Conservation (phyloP, 2,113 vertebrate species). For the Rhodinocichla rosea region DNA sequence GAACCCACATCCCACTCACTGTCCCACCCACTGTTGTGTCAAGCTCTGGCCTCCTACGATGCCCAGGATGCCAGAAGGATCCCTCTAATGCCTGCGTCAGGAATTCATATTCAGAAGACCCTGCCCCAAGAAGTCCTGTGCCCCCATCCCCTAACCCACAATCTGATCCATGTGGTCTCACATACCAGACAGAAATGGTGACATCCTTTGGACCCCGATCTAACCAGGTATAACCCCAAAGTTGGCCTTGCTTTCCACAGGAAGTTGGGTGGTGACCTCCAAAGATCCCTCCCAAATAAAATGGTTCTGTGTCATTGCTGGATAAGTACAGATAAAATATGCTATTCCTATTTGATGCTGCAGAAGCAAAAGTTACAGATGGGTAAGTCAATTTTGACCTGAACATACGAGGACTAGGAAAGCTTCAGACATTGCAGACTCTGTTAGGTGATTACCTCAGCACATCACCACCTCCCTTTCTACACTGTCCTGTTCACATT, state of each 20-base stretch:
- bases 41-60: not conserved
- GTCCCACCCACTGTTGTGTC: not conserved
- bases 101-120: not conserved
- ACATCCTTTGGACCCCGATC: not conserved
- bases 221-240: not conserved
- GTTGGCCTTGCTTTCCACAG: not conserved
- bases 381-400: not conserved
- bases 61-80: not conserved
- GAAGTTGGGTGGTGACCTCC: not conserved
- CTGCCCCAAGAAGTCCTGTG: rapidly evolving
- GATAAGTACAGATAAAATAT: not conserved
- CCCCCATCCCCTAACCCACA: not conserved
- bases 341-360: not conserved
- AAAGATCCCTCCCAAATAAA: not conserved
- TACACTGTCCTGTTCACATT: not conserved
- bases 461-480: not conserved
- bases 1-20: not conserved
- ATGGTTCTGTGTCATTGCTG: not conserved
- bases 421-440: not conserved
- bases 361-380: not conserved
- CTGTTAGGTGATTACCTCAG: not conserved
- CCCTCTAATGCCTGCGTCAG: not conserved
- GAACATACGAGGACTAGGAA: not conserved
- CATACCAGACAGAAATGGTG: not conserved
- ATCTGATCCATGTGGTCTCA: not conserved